A percentile compares a stretch with the other conserved stretches of the same genome.
Evolutionary conservation across 2,113 vertebrate genomes (phyloP).

Genomic region (Lates calcarifer): DNA sequence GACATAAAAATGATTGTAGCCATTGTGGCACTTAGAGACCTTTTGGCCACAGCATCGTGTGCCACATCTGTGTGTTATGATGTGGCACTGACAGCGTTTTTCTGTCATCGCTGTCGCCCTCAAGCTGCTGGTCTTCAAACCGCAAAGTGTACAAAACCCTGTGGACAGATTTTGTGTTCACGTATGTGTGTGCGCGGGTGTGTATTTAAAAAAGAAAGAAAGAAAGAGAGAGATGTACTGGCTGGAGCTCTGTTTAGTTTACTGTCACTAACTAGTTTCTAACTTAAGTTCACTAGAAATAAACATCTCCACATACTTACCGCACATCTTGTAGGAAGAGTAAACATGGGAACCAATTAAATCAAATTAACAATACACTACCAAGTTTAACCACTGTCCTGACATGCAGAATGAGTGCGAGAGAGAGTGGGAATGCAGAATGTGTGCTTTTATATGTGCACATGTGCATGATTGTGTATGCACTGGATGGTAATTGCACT

Average conservation of each 20-base stretch:
- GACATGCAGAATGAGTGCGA: neutral
- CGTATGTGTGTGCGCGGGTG: neutral
- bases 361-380: neutral
- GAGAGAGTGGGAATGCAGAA: neutral
- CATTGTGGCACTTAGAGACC: slow-evolving; percentile 33
- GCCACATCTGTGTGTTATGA: slow-evolving; percentile 42
- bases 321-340: neutral
- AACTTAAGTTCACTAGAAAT: neutral
- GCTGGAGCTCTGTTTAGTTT: slow-evolving; percentile 9
- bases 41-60: slow-evolving; percentile 34
- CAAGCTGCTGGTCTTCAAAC: slow-evolving; percentile 38
- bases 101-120: slow-evolving; percentile 20
- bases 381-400: neutral
- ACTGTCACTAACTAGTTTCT: neutral
- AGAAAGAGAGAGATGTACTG: neutral
- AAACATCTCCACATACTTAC: neutral
- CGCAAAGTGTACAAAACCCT: slow-evolving; percentile 52
- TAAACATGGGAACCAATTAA: neutral
- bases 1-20: neutral
- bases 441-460: neutral
- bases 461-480: too few species aligned
- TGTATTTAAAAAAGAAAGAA: neutral
- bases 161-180: neutral
- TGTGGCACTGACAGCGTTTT: slow-evolving; percentile 40
- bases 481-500: too few species aligned